Base-by-base conservation (phyloP, 2,888 invertebrate species). In the Agrilus cyanescens region DNA sequence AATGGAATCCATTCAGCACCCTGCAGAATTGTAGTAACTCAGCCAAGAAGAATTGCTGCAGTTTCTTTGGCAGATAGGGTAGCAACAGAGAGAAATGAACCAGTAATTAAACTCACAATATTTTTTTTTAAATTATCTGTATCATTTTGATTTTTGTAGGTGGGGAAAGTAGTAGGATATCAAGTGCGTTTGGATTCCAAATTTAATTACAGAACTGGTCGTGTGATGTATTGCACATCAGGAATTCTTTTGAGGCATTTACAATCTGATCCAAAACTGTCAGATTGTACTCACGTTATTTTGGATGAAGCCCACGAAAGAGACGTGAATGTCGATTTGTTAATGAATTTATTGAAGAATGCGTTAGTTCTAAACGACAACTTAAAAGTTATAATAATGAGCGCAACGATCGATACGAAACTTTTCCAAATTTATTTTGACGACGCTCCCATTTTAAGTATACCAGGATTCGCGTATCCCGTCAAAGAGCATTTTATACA, bases 281-380 rank as follows among this genome's bases (percentile, higher is more conserved):
- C 61, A 12, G 76, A 76, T 10, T 75, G 78, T 46, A 71, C 77
- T 1, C 83, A 84, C 58, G 71, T 85, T 1, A 70, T 85, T 37
- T 65, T 85, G 42, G 85, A 85, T 58, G 85, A 85, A 55, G 82
- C 80, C 0, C 85, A 85, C 59, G 82, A 83, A 56, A 69, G 84
- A 5, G 78, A 76, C 49, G 72, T 81, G 1, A 78, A 81, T 49
- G 80, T 76, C 0, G 85, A 85, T 56, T 58, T 84, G 38, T 66
- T 80, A 0, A 56, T 83, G 45, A 67, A 75, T 15, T 57, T 82
- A 4, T 52, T 83, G 12, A 76, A 74, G 51, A 63, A 72, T 12
- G 73, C 76, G 0, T 41, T 81, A 34, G 42, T 62, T 1, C 48
- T 62, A 3, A 82, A 82, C 57, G 66, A 70, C 0, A 49, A 65